Evolutionary conservation across 2,888 invertebrate genomes (phyloP), one percentile per base, ranked within the genome.

Genomic region (Magallana nippona): DNA sequence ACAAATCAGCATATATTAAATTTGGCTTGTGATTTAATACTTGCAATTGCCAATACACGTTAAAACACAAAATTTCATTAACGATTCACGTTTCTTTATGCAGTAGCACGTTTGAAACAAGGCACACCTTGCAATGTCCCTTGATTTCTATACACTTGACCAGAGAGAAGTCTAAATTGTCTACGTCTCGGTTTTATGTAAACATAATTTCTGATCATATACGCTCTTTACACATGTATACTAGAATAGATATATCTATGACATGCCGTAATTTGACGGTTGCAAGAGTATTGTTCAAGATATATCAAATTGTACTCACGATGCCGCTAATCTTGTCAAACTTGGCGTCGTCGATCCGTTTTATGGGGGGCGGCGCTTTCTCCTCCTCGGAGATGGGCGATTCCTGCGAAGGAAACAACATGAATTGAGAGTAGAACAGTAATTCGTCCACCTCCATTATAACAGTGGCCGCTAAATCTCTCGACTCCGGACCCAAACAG

Each of bases 301-400:
- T 44, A 44, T 44, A 44, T 8, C 44, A 44, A 27, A 13, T 15
- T 27, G 27, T 57, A 80, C 80, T 80, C 58, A 80, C 80, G 8
- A 80, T 57, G 19, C 80, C 80, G 58, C 80, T 80, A 2, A 80
- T 19, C 57, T 80, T 80, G 58, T 80, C 80, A 57, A 57, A 32
- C 32, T 80, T 57, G 27, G 56, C 27, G 80, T 80, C 57, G 15
- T 80, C 57, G 2, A 57, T 80, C 58, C 71, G 19, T 32, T 80
- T 57, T 19, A 32, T 80, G 58, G 32, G 57, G 27, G 57, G 19
- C 15, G 55, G 55, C 10, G 80, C 17, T 58, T 58, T 80, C 32
- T 80, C 80, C 80, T 80, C 80, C 27, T 58, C 80, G 19, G 80
- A 32, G 27, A 80, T 58, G 58, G 80, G 80, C 8, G 80, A 80